phyloP scores from a whole-genome alignment of 2,113 vertebrate species.

The Oreochromis spilurus region DNA sequence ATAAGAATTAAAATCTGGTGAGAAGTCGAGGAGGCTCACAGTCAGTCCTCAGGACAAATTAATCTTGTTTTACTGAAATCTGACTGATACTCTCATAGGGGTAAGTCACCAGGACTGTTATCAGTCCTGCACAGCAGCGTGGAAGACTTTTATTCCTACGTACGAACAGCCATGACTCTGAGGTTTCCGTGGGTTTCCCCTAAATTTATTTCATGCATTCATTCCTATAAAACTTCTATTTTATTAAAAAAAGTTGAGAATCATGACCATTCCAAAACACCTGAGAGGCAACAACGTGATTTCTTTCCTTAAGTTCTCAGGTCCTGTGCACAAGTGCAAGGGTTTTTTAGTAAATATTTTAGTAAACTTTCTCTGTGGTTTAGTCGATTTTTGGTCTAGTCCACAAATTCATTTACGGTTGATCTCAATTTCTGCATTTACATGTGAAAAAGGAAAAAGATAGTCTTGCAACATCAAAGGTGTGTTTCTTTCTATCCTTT shows the following conservation, averaged over 20 bases:
- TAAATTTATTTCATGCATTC: background rate
- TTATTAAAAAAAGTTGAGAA: background rate
- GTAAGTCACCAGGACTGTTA: background rate
- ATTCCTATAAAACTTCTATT: background rate
- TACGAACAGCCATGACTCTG: background rate
- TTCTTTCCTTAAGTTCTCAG: background rate
- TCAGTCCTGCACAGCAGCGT: background rate
- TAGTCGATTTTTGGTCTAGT: background rate
- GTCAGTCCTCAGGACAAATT: background rate
- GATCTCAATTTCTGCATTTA: background rate
- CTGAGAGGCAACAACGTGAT: rapidly evolving
- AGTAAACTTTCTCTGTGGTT: background rate
- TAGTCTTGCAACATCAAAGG: background rate
- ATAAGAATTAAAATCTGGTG: background rate
- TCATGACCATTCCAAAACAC: background rate
- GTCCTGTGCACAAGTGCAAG: background rate
- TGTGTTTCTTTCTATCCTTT: background rate
- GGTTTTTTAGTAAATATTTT: background rate
- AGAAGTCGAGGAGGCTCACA: background rate
- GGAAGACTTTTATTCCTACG: background rate
- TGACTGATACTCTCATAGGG: background rate
- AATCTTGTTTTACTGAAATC: background rate
- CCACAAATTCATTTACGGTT: background rate
- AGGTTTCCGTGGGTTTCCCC: background rate
- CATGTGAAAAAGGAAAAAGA: background rate